Evolutionary conservation across 2,888 invertebrate species (phyloP).

Genomic region (Stenodera caucasica): DNA sequence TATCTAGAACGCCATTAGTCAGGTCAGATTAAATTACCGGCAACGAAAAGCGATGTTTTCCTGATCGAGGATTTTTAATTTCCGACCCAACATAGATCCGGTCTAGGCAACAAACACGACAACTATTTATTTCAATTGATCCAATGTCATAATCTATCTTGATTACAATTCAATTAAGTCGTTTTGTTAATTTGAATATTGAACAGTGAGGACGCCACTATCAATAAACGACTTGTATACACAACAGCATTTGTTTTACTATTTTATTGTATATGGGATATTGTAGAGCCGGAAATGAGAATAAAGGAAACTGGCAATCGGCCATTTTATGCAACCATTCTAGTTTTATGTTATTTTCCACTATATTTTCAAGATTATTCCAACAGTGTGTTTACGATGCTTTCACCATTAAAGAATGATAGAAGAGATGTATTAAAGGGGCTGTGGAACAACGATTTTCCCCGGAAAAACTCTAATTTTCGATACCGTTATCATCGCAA

Average conservation of each 20-base stretch:
- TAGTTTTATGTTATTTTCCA: slow-evolving; percentile 38
- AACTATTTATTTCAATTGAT: slow-evolving; percentile 11
- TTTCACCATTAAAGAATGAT: slow-evolving; percentile 33
- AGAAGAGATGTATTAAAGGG: slow-evolving; percentile 36
- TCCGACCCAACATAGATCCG: slow-evolving; percentile 31
- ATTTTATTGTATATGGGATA: too few species aligned
- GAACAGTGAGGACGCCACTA: too few species aligned
- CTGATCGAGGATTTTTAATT: slow-evolving; percentile 50
- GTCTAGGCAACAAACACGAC: slow-evolving; percentile 5
- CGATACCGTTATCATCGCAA: too few species aligned
- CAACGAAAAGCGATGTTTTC: slow-evolving; percentile 43
- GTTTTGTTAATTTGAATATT: too few species aligned
- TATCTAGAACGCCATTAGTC: slow-evolving; percentile 52
- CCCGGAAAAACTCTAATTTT: too few species aligned
- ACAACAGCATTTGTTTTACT: neutral
- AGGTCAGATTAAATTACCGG: slow-evolving; percentile 50
- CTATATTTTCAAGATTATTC: slow-evolving; percentile 31
- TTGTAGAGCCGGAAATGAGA: slow-evolving; percentile 36
- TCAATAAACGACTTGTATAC: too few species aligned
- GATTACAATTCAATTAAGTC: neutral
- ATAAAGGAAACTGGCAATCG: slow-evolving; percentile 44
- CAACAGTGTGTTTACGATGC: slow-evolving; percentile 34
- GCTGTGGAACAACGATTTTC: too few species aligned
- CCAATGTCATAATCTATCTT: neutral
- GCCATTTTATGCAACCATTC: slow-evolving; percentile 44